Evolutionary conservation across 2,888 invertebrate species (phyloP), one percentile per base, ranked within the genome.

Genomic region (Sphaeridia pumilis): DNA sequence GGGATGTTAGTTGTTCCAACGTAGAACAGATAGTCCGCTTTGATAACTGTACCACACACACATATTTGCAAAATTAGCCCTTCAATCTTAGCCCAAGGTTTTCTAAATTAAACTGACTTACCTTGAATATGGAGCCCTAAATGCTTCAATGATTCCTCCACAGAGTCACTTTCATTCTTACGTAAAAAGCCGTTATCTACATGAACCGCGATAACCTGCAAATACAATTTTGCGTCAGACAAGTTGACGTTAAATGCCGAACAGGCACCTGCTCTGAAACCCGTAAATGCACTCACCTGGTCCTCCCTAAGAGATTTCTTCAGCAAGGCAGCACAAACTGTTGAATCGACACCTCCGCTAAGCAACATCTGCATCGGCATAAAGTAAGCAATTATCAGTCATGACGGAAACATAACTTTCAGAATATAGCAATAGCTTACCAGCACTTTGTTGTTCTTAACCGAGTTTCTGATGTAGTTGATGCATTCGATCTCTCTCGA

Each of bases 141-240:
- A 58, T 84, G 83, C 46, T 81, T 79, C 45, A 93, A 76, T 55
- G 86, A 86, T 67, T 83, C 78, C 68, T 84, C 86, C 47, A 97
- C 95, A 66, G 84, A 81, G 47, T 80, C 78, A 67, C 92, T 92
- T 73, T 98, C 98, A 66, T 87, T 82, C 72, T 92, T 90, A 61
- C 97, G 79, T 94, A 99, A 94, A 71, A 97, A 98, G 49, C 98
- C 98, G 71, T 98, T 97, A 72, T 98, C 95, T 66, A 98, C 89
- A 74, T 98, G 97, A 60, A 97, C 79, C 26, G 95, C 95, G 67
- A 95, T 88, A 55, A 98, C 75, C 66, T 76, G 72, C n/a, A 49
- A 34, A 20, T 43, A n/a, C n/a, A n/a, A n/a, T n/a, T n/a, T n/a
- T n/a, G n/a, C n/a, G n/a, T n/a, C n/a, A n/a, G n/a, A n/a, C n/a